Percentiles rank a stretch among this genome's conserved stretches.
Conservation (phyloP, 2,888 invertebrate species). For the Diplolepis rosae region DNA sequence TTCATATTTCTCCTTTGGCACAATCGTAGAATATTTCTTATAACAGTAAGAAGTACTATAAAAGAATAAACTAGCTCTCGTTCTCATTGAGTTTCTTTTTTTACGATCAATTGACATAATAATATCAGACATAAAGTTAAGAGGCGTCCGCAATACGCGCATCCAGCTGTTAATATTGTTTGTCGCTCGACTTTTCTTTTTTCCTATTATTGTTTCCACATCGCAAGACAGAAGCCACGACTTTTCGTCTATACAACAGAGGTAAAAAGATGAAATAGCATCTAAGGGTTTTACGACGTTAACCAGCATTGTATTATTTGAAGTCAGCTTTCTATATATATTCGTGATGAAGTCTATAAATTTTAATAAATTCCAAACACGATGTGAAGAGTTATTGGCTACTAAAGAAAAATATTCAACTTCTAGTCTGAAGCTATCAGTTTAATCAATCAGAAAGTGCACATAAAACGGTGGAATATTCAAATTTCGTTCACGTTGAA, state of each 20-base stretch:
- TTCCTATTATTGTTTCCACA: conserved; percentile 15
- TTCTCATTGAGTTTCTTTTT: conserved; percentile 29
- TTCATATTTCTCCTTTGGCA: conserved; percentile 2
- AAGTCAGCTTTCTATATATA: background rate
- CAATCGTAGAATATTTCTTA: conserved; percentile 17
- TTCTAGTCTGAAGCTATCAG: background rate
- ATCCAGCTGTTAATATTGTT: conserved; percentile 29
- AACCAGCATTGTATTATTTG: conserved; percentile 17
- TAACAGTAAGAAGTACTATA: conserved; percentile 27
- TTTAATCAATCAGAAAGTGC: background rate
- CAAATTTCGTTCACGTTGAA: background rate
- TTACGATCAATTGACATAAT: conserved; percentile 25
- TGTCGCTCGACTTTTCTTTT: conserved; percentile 8
- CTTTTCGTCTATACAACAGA: conserved; percentile 11
- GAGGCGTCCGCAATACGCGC: conserved; percentile 29
- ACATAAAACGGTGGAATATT: background rate
- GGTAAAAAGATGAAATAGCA: conserved; percentile 27
- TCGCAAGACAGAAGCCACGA: conserved; percentile 24
- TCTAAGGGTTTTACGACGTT: conserved; percentile 22
- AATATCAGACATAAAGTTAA: conserved; percentile 33
- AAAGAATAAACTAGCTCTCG: conserved; percentile 28
- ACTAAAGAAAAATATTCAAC: background rate
- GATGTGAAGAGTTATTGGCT: background rate
- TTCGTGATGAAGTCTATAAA: background rate
- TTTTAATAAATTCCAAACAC: background rate